Evolutionary conservation across 2,113 vertebrate species (phyloP).

Genomic region (Turnix velox): DNA sequence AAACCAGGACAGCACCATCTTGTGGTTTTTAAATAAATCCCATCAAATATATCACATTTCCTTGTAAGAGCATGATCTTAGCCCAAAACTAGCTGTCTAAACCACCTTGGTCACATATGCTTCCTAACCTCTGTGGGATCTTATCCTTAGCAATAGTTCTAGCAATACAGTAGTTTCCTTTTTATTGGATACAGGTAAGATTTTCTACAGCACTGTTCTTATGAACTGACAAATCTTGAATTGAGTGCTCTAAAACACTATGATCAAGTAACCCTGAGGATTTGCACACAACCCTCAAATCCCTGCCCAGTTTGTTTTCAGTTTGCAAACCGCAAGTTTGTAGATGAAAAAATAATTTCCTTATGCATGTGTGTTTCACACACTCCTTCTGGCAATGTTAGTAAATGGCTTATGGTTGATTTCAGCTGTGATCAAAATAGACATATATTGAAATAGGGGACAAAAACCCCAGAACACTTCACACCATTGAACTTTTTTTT

Average conservation of each 20-base stretch:
- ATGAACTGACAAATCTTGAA: background rate
- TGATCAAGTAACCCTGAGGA: background rate
- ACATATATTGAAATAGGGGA: fast-evolving
- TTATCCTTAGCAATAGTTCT: background rate
- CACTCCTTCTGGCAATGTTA: background rate
- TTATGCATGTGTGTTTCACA: background rate
- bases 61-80: background rate
- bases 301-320: background rate
- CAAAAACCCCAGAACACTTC: background rate
- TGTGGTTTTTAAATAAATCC: background rate
- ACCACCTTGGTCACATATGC: background rate
- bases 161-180: background rate
- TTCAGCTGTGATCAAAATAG: background rate
- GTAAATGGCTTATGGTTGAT: background rate
- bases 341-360: background rate
- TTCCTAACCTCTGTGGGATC: background rate
- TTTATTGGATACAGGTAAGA: background rate
- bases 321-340: background rate
- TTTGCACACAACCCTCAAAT: background rate
- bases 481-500: background rate
- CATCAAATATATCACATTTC: background rate
- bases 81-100: background rate
- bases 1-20: too few relatives aligned
- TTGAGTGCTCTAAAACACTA: background rate
- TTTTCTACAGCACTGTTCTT: background rate